Evolutionary conservation across 1,140 invertebrate genomes (phyloP).

Genomic region (Drosophila orosa): DNA sequence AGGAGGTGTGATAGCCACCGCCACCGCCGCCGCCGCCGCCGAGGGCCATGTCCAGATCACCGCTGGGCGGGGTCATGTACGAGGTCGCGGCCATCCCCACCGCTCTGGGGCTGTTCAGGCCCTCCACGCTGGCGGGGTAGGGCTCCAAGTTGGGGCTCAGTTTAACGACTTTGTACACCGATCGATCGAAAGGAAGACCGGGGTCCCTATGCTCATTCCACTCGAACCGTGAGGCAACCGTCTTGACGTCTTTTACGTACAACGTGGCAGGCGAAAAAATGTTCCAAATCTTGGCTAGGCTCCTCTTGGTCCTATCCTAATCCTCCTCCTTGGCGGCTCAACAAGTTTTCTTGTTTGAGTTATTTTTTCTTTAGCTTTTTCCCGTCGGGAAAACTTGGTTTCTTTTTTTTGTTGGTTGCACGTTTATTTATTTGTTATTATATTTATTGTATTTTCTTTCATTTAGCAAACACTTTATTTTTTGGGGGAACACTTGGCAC

Average conservation of each 20-base stretch:
- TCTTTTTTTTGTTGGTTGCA: slow-evolving; percentile 4
- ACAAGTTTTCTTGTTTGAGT: slow-evolving; percentile 39
- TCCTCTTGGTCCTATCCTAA: slow-evolving; percentile 1
- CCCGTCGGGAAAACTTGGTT: slow-evolving; percentile 43
- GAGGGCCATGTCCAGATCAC: slow-evolving; percentile 90
- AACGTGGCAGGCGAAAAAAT: slow-evolving; percentile 76
- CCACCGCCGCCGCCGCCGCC: slow-evolving; percentile 89
- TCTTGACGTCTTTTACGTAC: slow-evolving; percentile 83
- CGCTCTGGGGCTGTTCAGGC: slow-evolving; percentile 84
- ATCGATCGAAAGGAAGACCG: slow-evolving; percentile 84
- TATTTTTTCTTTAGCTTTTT: slow-evolving; percentile 4
- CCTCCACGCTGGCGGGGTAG: slow-evolving; percentile 85
- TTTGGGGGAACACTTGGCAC: slow-evolving; percentile 68
- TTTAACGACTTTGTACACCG: slow-evolving; percentile 85
- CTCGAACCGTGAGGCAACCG: slow-evolving; percentile 84
- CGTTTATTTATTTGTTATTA: slow-evolving; percentile 20
- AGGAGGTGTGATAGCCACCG: slow-evolving; percentile 89
- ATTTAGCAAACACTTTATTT: slow-evolving; percentile 33
- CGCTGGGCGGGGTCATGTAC: slow-evolving; percentile 92
- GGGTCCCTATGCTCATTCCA: slow-evolving; percentile 84
- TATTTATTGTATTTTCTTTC: slow-evolving; percentile 21
- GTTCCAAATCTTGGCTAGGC: slow-evolving; percentile 17
- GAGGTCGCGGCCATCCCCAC: slow-evolving; percentile 92
- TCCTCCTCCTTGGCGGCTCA: slow-evolving; percentile 33
- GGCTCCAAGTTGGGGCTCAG: slow-evolving; percentile 85